Evolutionary conservation across 2,113 vertebrate species (phyloP).

Genomic region (Spilogale gracilis): DNA sequence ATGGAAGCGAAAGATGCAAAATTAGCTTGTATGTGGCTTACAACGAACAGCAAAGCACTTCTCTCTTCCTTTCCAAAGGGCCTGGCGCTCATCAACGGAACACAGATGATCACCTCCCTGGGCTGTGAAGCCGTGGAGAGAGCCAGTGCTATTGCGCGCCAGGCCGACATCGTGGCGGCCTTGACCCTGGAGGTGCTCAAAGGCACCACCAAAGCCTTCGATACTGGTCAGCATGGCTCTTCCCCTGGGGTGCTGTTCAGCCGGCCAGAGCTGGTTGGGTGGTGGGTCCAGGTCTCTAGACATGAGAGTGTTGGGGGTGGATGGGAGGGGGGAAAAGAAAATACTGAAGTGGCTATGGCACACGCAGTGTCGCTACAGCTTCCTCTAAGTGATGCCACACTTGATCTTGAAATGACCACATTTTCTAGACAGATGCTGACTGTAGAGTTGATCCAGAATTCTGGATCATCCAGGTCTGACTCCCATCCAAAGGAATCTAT

Average conservation of each 20-base stretch:
- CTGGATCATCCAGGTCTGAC: background rate
- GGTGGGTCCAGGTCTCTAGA: background rate
- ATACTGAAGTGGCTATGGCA: background rate
- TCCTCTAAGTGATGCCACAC: background rate
- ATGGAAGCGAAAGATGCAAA: background rate
- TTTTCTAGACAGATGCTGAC: background rate
- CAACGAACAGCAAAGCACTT: background rate
- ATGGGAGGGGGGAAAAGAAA: background rate
- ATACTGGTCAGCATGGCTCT: slow-evolving; percentile 91
- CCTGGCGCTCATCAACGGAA: slow-evolving; percentile 97
- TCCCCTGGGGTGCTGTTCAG: background rate
- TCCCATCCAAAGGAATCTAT: background rate
- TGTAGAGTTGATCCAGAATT: background rate
- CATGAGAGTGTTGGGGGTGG: fast-evolving
- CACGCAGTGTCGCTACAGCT: fast-evolving
- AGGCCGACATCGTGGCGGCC: slow-evolving; percentile 97
- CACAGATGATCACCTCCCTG: slow-evolving; percentile 99
- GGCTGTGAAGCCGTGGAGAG: slow-evolving; percentile 97
- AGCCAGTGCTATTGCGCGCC: slow-evolving; percentile 93
- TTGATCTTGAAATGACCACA: background rate
- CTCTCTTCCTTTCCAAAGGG: slow-evolving; percentile 88
- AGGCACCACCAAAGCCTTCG: slow-evolving; percentile 98
- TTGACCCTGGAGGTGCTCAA: slow-evolving; percentile 98
- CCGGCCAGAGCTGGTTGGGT: background rate
- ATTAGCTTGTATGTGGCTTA: background rate